Conservation (phyloP, 2,797 vertebrate species). For the Smutsia temminckii region DNA sequence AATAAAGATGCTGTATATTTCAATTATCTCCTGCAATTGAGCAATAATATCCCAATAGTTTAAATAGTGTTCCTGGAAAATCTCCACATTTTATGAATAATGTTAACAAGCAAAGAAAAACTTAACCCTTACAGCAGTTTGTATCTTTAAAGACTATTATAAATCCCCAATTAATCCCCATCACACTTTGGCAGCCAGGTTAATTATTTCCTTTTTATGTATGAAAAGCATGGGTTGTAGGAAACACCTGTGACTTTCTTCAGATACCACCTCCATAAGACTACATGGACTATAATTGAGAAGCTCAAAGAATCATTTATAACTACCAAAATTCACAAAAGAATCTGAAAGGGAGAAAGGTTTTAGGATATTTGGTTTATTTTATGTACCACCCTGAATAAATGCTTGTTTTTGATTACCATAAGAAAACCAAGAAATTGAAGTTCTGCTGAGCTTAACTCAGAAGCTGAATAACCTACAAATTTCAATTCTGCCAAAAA, state of each 20-base stretch:
- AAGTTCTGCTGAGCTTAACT: conserved; percentile 1
- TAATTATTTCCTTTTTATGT: background rate
- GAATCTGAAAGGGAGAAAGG: background rate
- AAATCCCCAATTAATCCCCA: background rate
- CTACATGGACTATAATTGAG: background rate
- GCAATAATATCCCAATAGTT: conserved; percentile 9
- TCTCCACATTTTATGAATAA: conserved; percentile 25
- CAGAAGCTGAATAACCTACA: background rate
- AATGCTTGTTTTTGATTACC: background rate
- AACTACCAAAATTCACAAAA: background rate
- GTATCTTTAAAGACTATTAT: conserved; percentile 42
- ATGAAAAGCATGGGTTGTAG: background rate
- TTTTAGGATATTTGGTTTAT: background rate
- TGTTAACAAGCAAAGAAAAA: conserved; percentile 17
- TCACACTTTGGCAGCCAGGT: background rate
- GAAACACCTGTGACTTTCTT: background rate
- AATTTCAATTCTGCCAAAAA: background rate
- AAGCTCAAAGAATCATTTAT: background rate
- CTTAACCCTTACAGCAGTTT: conserved; percentile 11
- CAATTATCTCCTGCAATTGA: conserved; percentile 49
- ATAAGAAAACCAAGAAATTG: background rate
- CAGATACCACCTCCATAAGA: background rate
- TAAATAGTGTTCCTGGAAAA: conserved; percentile 23
- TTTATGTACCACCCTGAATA: background rate
- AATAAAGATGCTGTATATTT: conserved; percentile 37